Conservation (phyloP, 2,888 invertebrate species). For the Cantharis rufa region DNA sequence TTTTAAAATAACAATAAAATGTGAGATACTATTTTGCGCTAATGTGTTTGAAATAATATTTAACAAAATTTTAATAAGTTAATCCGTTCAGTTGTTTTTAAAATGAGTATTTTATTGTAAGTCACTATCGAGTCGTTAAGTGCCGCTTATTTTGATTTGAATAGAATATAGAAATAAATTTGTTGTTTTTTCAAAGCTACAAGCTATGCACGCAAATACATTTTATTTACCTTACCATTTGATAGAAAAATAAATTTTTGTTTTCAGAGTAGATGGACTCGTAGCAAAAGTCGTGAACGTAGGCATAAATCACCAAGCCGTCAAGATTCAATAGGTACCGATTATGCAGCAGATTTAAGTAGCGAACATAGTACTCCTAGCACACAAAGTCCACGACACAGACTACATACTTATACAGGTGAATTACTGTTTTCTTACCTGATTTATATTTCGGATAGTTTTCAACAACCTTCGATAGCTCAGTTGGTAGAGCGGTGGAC, state of each 20-base stretch:
- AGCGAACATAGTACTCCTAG: slow-evolving; percentile 73
- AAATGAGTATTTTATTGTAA: no score
- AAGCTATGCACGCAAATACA: no score
- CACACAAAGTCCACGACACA: slow-evolving; percentile 78
- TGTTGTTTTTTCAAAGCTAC: no score
- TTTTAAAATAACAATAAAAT: no score
- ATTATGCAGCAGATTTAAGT: slow-evolving; percentile 80
- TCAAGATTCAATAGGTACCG: slow-evolving; percentile 68
- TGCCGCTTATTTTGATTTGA: no score
- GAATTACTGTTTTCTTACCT: slow-evolving; percentile 26
- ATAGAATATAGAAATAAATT: no score
- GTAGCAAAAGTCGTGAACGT: slow-evolving; percentile 69
- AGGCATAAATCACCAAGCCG: slow-evolving; percentile 65
- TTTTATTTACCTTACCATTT: no score
- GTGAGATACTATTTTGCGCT: no score
- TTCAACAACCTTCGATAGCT: slow-evolving; percentile 50
- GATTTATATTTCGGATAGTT: not conserved
- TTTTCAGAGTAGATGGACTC: slow-evolving; percentile 75
- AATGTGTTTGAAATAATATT: no score
- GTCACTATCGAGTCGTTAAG: no score
- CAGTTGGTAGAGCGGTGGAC: slow-evolving; percentile 55
- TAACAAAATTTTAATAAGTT: no score
- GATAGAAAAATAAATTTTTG: not conserved
- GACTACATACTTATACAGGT: slow-evolving; percentile 63
- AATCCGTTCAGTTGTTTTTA: no score